Evolutionary conservation across 2,797 vertebrate species (phyloP).

Genomic region (Periophthalmus magnuspinnatus): DNA sequence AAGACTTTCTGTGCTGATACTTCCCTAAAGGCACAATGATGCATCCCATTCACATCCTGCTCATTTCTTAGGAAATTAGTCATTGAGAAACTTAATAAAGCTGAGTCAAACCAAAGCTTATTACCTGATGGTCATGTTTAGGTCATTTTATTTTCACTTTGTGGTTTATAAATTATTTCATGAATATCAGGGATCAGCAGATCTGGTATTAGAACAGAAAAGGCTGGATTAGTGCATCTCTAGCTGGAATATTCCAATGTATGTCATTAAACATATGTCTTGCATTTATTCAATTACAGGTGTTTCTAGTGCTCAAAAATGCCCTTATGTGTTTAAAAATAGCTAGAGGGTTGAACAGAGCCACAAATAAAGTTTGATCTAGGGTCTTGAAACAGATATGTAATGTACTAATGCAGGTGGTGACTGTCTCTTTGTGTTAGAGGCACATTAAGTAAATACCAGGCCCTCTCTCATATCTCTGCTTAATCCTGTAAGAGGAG

Average conservation of each 20-base stretch:
- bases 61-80: constrained; percentile 26
- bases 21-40: constrained; percentile 32
- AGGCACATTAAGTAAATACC: constrained; percentile 5
- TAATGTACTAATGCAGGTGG: constrained; percentile 26
- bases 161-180: constrained; percentile 1
- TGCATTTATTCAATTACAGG: too few species aligned
- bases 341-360: neutral
- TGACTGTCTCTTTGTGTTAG: constrained; percentile 13
- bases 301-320: too few species aligned
- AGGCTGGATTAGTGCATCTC: too few species aligned
- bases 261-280: too few species aligned
- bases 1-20: constrained; percentile 10
- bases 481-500: constrained; percentile 26
- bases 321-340: too few species aligned
- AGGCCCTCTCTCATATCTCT: constrained; percentile 1
- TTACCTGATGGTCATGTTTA: neutral
- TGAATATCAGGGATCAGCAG: neutral
- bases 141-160: constrained; percentile 1
- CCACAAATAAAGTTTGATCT: neutral
- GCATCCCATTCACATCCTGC: constrained; percentile 29
- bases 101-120: neutral
- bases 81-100: constrained; percentile 18
- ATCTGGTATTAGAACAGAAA: too few species aligned
- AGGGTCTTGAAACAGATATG: constrained; percentile 1
- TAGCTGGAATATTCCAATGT: too few species aligned